A percentile compares a stretch with the other conserved stretches of the same genome.
Evolutionary conservation across 2,113 vertebrate genomes (phyloP).

Genomic region (Seriola aureovittata): DNA sequence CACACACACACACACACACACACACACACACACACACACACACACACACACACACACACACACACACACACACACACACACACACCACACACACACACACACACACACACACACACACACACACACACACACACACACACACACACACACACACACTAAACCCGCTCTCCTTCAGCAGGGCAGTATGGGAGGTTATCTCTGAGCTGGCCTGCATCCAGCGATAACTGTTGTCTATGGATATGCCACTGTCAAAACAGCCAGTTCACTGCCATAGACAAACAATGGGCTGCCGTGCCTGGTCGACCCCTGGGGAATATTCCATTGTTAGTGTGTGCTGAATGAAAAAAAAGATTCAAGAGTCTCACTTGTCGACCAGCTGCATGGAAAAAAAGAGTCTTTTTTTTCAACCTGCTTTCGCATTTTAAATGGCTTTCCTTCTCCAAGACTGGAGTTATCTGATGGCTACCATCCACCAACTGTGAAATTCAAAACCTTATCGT

Average conservation of each 20-base stretch:
- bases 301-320: slow-evolving; percentile 29
- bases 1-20: too few species aligned
- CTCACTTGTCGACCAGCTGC: slow-evolving; percentile 29
- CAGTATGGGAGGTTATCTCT: slow-evolving; percentile 10
- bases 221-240: slow-evolving; percentile 13
- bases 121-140: too few species aligned
- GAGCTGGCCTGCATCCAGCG: slow-evolving; percentile 23
- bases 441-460: slow-evolving; percentile 27
- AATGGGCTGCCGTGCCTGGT: slow-evolving; percentile 12
- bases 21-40: too few species aligned
- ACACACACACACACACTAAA: not conserved
- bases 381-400: slow-evolving; percentile 1
- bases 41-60: too few species aligned
- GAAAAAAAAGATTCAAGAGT: slow-evolving; percentile 37
- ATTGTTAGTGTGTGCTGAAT: slow-evolving; percentile 18
- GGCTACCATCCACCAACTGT: not conserved
- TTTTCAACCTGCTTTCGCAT: slow-evolving; percentile 49
- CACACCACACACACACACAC: too few species aligned
- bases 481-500: slow-evolving; percentile 18
- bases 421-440: slow-evolving; percentile 50
- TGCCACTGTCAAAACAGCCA: slow-evolving; percentile 12
- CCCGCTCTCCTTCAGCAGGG: not conserved
- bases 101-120: too few species aligned
- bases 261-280: slow-evolving; percentile 15
- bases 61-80: too few species aligned